These are phyloP conservation scores for Toxotes jaculatrix DNA, from an alignment of 2,113 vertebrate species.

Conservation along the genomic window DNA sequence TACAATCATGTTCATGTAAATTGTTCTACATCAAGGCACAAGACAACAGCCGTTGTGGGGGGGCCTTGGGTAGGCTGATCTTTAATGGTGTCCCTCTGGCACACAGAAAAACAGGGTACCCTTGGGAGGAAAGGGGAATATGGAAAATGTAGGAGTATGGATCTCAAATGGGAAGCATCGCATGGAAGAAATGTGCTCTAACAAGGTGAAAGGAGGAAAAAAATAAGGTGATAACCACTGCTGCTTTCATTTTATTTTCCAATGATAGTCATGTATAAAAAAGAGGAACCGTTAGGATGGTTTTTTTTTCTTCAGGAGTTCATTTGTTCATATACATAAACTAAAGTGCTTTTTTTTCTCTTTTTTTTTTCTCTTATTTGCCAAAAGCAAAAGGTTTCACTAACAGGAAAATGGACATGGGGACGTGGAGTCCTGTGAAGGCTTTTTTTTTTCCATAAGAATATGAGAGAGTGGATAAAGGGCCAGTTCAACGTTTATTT, in stretches of 20 bases:
- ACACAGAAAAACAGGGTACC: constrained; percentile 75
- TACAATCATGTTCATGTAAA: constrained; percentile 89
- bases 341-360: constrained; percentile 84
- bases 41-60: constrained; percentile 86
- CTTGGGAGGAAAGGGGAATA: constrained; percentile 9
- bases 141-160: constrained; percentile 60
- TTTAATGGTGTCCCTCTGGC: constrained; percentile 84
- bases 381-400: constrained; percentile 83
- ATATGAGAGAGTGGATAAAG: constrained; percentile 72
- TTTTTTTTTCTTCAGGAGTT: constrained; percentile 76
- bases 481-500: constrained; percentile 67
- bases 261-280: constrained; percentile 89
- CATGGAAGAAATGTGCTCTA: constrained; percentile 77
- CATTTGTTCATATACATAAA: constrained; percentile 86
- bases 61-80: constrained; percentile 84
- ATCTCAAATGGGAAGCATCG: constrained; percentile 59
- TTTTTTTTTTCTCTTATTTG: constrained; percentile 74
- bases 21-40: constrained; percentile 93
- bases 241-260: constrained; percentile 87
- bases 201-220: constrained; percentile 66
- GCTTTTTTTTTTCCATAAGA: constrained; percentile 36
- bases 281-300: constrained; percentile 68
- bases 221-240: constrained; percentile 83
- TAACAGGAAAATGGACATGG: constrained; percentile 80
- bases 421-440: constrained; percentile 71